These are phyloP conservation scores for Tholera decimalis DNA, from an alignment of 2,888 invertebrate genomes.

Conservation along the genomic window DNA sequence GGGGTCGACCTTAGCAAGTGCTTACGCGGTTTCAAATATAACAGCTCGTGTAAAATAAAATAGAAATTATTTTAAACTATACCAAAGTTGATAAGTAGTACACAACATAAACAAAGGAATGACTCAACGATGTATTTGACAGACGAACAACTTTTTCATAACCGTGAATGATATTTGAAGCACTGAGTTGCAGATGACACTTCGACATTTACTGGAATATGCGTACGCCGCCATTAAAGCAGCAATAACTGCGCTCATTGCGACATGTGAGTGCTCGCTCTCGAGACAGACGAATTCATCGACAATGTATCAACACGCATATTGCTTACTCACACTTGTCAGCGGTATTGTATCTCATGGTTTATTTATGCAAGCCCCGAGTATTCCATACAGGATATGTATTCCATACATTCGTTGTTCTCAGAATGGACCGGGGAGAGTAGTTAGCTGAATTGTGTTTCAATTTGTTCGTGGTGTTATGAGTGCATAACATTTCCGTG, in stretches of 20 bases:
- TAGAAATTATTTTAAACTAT: not conserved
- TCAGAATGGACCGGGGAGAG: constrained; percentile 49
- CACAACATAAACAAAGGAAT: not conserved
- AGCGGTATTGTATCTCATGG: constrained; percentile 51
- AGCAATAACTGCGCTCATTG: constrained; percentile 50
- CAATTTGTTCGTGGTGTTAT: constrained; percentile 57
- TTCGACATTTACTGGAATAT: constrained; percentile 19
- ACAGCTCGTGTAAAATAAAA: not conserved
- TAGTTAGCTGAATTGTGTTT: constrained; percentile 65
- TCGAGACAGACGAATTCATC: constrained; percentile 55
- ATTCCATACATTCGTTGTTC: constrained; percentile 60
- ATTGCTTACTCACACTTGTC: constrained; percentile 61
- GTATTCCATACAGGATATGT: constrained; percentile 48
- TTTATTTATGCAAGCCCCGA: constrained; percentile 63
- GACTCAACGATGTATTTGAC: not conserved
- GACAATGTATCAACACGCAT: constrained; percentile 58
- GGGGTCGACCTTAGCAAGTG: constrained; percentile 5
- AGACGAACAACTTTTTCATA: not conserved
- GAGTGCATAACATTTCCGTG: constrained; percentile 42
- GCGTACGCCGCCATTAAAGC: constrained; percentile 30
- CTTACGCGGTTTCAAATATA: not conserved
- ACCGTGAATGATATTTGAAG: not conserved
- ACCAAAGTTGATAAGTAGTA: not conserved
- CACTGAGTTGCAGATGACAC: constrained; percentile 2
- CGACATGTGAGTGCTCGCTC: constrained; percentile 32